phyloP scores from a whole-genome alignment of 30 jellyfish, hydroid and myxozoan species.

The Hydractinia symbiolongicarpus region DNA sequence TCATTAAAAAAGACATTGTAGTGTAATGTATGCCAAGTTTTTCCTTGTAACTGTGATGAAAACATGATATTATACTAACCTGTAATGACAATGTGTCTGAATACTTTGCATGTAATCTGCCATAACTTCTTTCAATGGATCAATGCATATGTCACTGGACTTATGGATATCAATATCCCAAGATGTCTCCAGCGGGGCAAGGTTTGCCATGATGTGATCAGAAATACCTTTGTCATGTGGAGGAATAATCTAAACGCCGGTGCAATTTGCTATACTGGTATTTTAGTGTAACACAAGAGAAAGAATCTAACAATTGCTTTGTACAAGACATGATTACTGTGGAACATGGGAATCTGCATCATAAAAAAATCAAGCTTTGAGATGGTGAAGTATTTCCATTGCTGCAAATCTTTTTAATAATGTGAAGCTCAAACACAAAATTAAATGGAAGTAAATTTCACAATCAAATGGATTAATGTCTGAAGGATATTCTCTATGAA shows the following conservation, averaged over 20 bases:
- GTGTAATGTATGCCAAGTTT: neutral
- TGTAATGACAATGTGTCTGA: conserved; percentile 72
- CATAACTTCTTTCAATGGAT: conserved; percentile 73
- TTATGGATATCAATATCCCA: conserved; percentile 67
- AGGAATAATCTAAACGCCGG: conserved; percentile 44
- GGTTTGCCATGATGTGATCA: conserved; percentile 50
- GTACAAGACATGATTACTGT: neutral
- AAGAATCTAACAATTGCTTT: neutral
- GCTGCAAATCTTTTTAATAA: too few species aligned
- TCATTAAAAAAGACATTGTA: too few species aligned
- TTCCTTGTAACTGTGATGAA: neutral
- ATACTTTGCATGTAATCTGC: conserved; percentile 55
- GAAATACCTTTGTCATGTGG: conserved; percentile 90
- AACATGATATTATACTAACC: conserved; percentile 28
- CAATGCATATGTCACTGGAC: conserved; percentile 54
- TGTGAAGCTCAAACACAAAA: too few species aligned
- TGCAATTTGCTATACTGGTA: neutral
- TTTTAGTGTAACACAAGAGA: neutral
- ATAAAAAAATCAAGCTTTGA: too few species aligned
- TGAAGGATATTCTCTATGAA: too few species aligned
- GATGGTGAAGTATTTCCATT: too few species aligned
- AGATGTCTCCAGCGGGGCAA: conserved; percentile 76
- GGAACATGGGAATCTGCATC: too few species aligned
- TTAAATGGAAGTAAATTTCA: too few species aligned
- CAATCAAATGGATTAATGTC: too few species aligned